Evolutionary conservation across 2,888 invertebrate species (phyloP).

Genomic region (Agelastica alni): DNA sequence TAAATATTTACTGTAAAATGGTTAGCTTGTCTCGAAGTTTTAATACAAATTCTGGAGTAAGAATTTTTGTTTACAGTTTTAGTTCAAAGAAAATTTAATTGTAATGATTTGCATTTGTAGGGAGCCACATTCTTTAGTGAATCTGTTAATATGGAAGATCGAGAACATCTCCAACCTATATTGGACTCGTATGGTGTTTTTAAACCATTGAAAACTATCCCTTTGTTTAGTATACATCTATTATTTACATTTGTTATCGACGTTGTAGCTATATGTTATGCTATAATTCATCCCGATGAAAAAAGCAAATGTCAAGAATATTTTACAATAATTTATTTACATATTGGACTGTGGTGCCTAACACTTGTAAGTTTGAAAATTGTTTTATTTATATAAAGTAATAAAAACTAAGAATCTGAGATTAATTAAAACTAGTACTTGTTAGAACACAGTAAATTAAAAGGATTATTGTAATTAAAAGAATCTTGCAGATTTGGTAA

Average conservation of each 20-base stretch:
- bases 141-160: conserved; percentile 53
- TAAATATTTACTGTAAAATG: conserved; percentile 36
- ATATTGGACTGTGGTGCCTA: conserved; percentile 63
- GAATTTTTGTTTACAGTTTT: conserved; percentile 27
- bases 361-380: conserved; percentile 59
- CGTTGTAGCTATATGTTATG: conserved; percentile 51
- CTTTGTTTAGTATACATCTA: conserved; percentile 49
- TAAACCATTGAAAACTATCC: conserved; percentile 51
- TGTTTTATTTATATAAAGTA: background rate
- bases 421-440: background rate
- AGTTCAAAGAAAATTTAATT: conserved; percentile 48
- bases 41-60: conserved; percentile 49
- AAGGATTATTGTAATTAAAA: too few relatives aligned
- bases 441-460: too few relatives aligned
- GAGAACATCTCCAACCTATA: conserved; percentile 52
- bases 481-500: too few relatives aligned
- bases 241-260: conserved; percentile 49
- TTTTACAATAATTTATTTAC: conserved; percentile 63
- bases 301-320: conserved; percentile 61
- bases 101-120: conserved; percentile 41
- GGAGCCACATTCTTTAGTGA: conserved; percentile 57
- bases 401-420: background rate
- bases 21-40: conserved; percentile 49
- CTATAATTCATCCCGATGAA: conserved; percentile 51
- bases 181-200: conserved; percentile 54